A percentile compares a stretch with the other conserved stretches of the same genome.
These are phyloP conservation scores for Mellilla xanthometata DNA, from an alignment of 2,888 invertebrate genomes.

Conservation along the genomic window DNA sequence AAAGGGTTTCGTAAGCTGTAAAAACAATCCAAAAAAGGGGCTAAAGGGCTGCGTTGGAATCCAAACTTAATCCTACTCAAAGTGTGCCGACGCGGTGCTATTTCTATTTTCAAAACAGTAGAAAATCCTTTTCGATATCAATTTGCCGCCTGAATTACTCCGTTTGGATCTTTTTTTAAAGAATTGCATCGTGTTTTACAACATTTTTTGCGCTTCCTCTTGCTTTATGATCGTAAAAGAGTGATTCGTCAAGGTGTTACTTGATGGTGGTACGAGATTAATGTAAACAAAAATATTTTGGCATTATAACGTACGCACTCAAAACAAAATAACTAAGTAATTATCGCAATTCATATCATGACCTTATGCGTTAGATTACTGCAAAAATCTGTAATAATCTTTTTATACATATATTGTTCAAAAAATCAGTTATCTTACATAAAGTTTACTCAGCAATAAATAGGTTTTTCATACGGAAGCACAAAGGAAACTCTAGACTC, in stretches of 20 bases:
- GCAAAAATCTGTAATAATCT: no score
- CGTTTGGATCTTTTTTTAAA: conserved; percentile 52
- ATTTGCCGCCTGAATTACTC: conserved; percentile 76
- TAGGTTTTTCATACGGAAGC: conserved; percentile 20
- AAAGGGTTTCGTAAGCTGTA: conserved; percentile 78
- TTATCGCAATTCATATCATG: no score
- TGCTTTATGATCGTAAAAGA: conserved; percentile 34
- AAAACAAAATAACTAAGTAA: no score
- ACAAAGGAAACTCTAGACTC: conserved; percentile 33
- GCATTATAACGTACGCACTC: no score
- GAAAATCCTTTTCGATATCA: conserved; percentile 76
- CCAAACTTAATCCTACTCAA: conserved; percentile 73
- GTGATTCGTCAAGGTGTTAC: conserved; percentile 28
- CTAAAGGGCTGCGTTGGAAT: conserved; percentile 43
- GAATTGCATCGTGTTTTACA: conserved; percentile 55
- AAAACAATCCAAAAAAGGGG: conserved; percentile 70
- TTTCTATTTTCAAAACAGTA: conserved; percentile 78
- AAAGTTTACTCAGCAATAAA: conserved; percentile 6
- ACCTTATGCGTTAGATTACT: no score
- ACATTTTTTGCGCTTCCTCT: conserved; percentile 52
- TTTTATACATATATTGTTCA: no score
- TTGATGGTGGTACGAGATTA: conserved; percentile 4
- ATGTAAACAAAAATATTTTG: conserved; percentile 25
- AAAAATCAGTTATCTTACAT: neutral
- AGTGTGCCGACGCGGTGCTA: conserved; percentile 58